These are phyloP conservation scores for Belgica antarctica DNA, from an alignment of 2,888 invertebrate species.

Conservation along the genomic window DNA sequence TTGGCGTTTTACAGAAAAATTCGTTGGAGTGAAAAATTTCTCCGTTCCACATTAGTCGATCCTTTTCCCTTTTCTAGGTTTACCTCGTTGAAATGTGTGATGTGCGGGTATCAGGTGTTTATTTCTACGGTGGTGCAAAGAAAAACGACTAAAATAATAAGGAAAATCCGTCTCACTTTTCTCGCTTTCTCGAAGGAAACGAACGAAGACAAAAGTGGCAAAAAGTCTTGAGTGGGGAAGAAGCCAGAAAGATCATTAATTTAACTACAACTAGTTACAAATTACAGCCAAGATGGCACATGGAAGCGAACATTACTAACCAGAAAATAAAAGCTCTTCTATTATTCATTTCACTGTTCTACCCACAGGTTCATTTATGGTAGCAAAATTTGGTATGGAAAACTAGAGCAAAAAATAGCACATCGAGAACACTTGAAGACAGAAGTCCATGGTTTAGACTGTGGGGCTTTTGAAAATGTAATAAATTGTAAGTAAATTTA, in stretches of 20 bases:
- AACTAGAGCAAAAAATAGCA: not conserved
- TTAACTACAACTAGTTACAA: constrained; percentile 42
- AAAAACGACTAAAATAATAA: not conserved
- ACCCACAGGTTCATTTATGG: constrained; percentile 34
- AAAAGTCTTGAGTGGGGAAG: too few relatives aligned
- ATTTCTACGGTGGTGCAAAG: not conserved
- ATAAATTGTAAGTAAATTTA: too few relatives aligned
- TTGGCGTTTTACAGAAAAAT: not conserved
- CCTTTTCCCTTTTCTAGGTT: not conserved
- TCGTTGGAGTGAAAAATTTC: not conserved
- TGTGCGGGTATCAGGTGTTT: constrained; percentile 28
- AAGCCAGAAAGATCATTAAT: constrained; percentile 33
- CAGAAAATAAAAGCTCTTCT: constrained; percentile 42
- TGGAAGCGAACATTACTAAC: not conserved
- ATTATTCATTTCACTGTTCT: constrained; percentile 40
- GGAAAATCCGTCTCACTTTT: not conserved
- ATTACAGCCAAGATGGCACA: constrained; percentile 19
- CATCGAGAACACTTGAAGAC: too few relatives aligned
- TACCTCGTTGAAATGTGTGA: not conserved
- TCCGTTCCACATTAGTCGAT: not conserved
- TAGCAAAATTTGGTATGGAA: not conserved
- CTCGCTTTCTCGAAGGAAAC: not conserved
- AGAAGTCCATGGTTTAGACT: not conserved
- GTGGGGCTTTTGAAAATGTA: too few relatives aligned
- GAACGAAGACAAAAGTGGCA: too few relatives aligned